A percentile compares a stretch with the other conserved stretches of the same genome.
Conservation (phyloP, 2,797 vertebrate genomes). For the Gastrophryne carolinensis region DNA sequence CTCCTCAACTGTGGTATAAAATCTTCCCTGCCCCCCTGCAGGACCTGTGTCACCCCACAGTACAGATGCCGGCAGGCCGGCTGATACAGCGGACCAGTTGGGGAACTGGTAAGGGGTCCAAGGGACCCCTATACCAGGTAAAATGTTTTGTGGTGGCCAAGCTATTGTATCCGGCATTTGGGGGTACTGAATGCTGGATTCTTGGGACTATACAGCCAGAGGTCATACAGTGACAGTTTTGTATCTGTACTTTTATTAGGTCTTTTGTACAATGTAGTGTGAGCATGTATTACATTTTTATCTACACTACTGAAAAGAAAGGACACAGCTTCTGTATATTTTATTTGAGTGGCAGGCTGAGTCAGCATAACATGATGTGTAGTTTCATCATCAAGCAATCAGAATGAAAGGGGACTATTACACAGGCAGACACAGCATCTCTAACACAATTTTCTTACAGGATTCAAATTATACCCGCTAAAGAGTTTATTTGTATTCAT, state of each 20-base stretch:
- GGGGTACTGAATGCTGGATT: too few relatives aligned
- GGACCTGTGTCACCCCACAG: too few relatives aligned
- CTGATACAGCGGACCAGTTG: too few relatives aligned
- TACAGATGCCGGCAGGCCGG: too few relatives aligned
- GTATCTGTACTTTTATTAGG: not conserved
- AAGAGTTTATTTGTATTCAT: slow-evolving; percentile 42
- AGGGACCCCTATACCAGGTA: too few relatives aligned
- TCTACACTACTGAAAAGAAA: not conserved
- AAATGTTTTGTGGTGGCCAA: too few relatives aligned
- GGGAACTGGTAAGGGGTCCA: too few relatives aligned
- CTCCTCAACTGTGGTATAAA: too few relatives aligned
- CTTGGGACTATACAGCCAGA: too few relatives aligned
- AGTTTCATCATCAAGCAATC: slow-evolving; percentile 1
- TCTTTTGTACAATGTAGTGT: not conserved
- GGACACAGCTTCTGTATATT: not conserved
- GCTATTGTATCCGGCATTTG: too few relatives aligned
- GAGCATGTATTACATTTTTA: not conserved
- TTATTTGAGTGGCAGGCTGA: not conserved
- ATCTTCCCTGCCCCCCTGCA: too few relatives aligned
- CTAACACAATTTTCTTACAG: slow-evolving; percentile 8
- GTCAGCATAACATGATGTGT: slow-evolving; percentile 11
- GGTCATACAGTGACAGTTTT: not conserved
- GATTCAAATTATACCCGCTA: not conserved
- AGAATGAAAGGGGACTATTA: slow-evolving; percentile 12
- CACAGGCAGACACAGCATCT: slow-evolving; percentile 11